Percentiles rank a stretch among this genome's conserved stretches.
phyloP scores from a whole-genome alignment of 1,140 invertebrate genomes.

The Harlomillsia oculata region DNA sequence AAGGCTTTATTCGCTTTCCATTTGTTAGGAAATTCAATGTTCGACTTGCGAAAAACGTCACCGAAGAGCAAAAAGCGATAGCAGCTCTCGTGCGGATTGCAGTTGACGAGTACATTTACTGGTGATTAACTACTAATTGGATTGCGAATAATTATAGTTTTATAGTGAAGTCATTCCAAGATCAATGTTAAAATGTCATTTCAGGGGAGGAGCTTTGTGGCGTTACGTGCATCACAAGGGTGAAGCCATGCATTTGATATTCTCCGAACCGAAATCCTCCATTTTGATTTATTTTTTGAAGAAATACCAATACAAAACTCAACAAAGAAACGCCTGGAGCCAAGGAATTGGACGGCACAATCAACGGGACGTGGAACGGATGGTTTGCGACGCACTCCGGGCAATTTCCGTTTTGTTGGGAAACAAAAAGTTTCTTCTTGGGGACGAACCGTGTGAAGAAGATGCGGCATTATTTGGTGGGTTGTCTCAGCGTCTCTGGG shows the following conservation, averaged over 20 bases:
- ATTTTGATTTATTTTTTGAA: neutral
- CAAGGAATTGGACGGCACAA: constrained; percentile 33
- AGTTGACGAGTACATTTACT: constrained; percentile 42
- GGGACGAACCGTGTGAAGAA: constrained; percentile 39
- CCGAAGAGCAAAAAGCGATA: neutral
- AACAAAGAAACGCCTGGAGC: neutral
- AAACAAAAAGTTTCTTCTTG: constrained; percentile 39
- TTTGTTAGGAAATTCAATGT: neutral
- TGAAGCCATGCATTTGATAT: neutral
- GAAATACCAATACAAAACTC: neutral
- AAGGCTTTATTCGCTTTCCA: too few species aligned
- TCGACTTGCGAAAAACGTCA: neutral
- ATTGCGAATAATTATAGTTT: neutral
- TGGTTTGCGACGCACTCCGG: constrained; percentile 15
- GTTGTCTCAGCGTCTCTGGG: constrained; percentile 40
- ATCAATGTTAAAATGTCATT: neutral
- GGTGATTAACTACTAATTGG: too few species aligned
- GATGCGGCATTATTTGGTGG: constrained; percentile 44
- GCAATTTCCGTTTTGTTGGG: constrained; percentile 23
- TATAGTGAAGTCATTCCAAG: neutral
- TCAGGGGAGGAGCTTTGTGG: constrained; percentile 1
- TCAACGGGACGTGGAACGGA: constrained; percentile 16
- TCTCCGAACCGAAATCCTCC: neutral
- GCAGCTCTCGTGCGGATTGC: constrained; percentile 39
- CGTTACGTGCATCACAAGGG: neutral